Base-by-base conservation (phyloP, 2,113 vertebrate species). In the Colossoma macropomum region DNA sequence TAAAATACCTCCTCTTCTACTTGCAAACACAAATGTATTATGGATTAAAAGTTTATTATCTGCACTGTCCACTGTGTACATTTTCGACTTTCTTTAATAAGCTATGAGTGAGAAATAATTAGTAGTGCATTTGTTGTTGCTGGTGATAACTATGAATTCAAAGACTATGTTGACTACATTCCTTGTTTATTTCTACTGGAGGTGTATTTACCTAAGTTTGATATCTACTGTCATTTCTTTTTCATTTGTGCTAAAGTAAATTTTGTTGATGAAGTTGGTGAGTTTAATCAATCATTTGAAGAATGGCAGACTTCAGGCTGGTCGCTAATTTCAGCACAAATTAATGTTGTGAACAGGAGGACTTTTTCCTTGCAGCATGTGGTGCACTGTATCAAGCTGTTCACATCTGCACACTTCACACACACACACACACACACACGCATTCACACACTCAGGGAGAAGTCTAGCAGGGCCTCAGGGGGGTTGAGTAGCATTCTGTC, bases 351-450 rank as follows among this genome's bases (percentile, higher is more conserved):
- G 91, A 92, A 91, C 92, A 93, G 90, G 92, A 90, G 91, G 92
- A 91, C 75, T 88, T 89, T 90, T 90, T 91, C 91, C 86, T 84
- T 23, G 86, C 92, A 93, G 92, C 93, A 93, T 93, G 92, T 93
- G 93, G 91, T 90, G 84, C 91, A 90, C 88, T 90, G 90, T 90
- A 92, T 88, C 91, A 92, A 93, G 93, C 93, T 94, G 93, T 94
- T 92, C 88, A 88, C 90, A 91, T 90, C 86, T 87, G 89, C 92
- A 90, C 79, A 76, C 71, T 81, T 69, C 82, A 56, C 73, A 68
- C 73, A 68, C 81, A 28, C 72, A 77, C 75, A 77, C 69, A 75
- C 65, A 77, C 62, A 73, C 60, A 74, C 90, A 56, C 88, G 25
- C 87, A 88, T 87, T 66, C 81, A 74, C 72, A 84, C 60, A 90